Evolutionary conservation across 2,113 vertebrate species (phyloP).

Genomic region (Calidris pygmaea): DNA sequence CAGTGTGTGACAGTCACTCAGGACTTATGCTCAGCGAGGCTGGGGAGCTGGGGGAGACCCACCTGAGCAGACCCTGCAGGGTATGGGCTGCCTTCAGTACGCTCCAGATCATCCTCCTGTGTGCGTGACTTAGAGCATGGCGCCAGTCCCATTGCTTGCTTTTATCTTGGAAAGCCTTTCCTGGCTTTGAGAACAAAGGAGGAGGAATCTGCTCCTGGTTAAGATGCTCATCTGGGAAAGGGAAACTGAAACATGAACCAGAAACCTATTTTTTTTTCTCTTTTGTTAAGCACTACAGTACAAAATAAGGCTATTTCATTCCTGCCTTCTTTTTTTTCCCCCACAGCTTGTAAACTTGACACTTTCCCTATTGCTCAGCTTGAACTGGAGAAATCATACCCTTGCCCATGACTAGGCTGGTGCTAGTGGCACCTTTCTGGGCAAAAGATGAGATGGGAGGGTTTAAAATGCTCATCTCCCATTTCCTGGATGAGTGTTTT

Average conservation of each 20-base stretch:
- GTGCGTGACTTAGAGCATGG: not conserved
- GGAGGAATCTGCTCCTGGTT: not conserved
- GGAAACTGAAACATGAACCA: not conserved
- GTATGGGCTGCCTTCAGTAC: not conserved
- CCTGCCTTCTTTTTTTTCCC: not conserved
- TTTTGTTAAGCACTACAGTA: not conserved
- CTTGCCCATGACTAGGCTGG: not conserved
- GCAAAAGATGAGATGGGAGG: not conserved
- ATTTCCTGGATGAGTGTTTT: not conserved
- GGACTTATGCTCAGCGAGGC: not conserved
- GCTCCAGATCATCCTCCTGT: not conserved
- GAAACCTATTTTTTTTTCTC: not conserved
- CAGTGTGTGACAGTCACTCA: not conserved
- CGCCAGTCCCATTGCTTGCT: not conserved
- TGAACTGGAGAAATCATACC: not conserved
- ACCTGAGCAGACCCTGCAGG: not conserved
- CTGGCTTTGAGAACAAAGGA: constrained; percentile 3
- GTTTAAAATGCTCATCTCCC: not conserved
- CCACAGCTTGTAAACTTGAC: not conserved
- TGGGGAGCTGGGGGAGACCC: not conserved
- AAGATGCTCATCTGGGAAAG: not conserved
- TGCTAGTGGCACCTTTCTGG: not conserved
- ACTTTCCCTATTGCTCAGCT: not conserved
- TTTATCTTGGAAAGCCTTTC: not conserved
- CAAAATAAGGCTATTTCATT: not conserved